Base-by-base conservation (phyloP, 2,797 vertebrate genomes). In the Tolypeutes matacus region DNA sequence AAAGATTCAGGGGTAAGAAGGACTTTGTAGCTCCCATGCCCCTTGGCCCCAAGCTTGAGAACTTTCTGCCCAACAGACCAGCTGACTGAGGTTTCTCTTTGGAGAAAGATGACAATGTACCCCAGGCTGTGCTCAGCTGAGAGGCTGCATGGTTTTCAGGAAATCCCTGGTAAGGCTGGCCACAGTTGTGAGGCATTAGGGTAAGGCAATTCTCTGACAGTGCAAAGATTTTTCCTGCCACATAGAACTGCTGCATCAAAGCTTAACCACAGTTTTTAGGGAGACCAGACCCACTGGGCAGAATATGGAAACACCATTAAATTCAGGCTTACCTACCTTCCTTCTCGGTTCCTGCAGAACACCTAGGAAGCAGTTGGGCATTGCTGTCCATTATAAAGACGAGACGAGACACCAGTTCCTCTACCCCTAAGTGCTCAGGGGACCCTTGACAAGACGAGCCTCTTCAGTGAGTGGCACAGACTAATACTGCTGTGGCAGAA, bases 31-130 rank as follows among this genome's bases (percentile, higher is more conserved):
- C 88, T 94, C 72, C 65, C 77, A 95, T n/a, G 36, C 75, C 77
- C 18, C 36, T 88, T 76, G 51, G 14, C 60, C 78, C 31, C 31
- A 90, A 80, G 42, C 72, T 70, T 90, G 25, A 95, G 64, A 91
- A 93, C 21, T 87, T 91, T 62, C 60, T 77, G 60, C 7, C 72
- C 15, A 89, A 31, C 36, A 13, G 34, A 3, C 5, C 31, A 70
- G n/a, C 34, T 76, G 39, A 36, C 20, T 69, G 39, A 80, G 18
- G 3, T 80, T 82, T 62, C 46, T 64, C 53, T 89, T 92, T 49
- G 21, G 42, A n/a, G 31, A 91, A 34, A 65, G 42, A 29, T 81
- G 76, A 75, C 64, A 73, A 87, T 42, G 49, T 64, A 85, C 23
- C 39, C 51, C 21, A 60, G 18, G 64, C 56, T 84, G 53, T 31